phyloP scores from a whole-genome alignment of 1,140 invertebrate genomes.

The Dolichoris vasculosae region DNA sequence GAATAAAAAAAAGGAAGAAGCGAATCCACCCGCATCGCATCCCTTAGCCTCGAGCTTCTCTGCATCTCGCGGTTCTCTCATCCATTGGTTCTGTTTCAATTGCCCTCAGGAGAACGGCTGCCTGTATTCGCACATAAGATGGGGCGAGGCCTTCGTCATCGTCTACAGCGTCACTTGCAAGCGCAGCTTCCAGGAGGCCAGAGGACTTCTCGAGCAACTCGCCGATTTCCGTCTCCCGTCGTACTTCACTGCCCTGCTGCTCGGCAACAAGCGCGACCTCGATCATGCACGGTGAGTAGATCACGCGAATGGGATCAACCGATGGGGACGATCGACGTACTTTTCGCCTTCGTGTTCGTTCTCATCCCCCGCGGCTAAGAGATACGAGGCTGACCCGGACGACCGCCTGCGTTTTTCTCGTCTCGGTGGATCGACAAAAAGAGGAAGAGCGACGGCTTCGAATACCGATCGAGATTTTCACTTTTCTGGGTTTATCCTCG shows the following conservation, averaged over 20 bases:
- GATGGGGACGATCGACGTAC: background rate
- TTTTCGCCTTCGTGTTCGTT: background rate
- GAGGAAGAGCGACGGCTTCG: too few species aligned
- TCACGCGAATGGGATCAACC: background rate
- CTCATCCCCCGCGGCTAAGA: background rate
- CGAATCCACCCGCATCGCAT: background rate
- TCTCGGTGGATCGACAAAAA: background rate
- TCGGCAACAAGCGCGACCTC: conserved; percentile 89
- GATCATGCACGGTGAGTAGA: conserved; percentile 83
- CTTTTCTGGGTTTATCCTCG: too few species aligned
- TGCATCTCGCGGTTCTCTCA: background rate
- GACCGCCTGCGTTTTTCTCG: too few species aligned
- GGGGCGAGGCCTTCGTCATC: conserved; percentile 89
- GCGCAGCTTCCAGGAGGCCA: conserved; percentile 83
- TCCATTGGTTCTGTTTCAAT: background rate
- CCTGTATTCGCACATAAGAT: conserved; percentile 84
- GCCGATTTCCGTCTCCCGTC: conserved; percentile 80
- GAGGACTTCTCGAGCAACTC: conserved; percentile 82
- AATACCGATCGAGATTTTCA: too few species aligned
- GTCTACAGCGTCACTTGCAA: conserved; percentile 89
- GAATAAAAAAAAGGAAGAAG: too few species aligned
- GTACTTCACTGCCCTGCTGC: conserved; percentile 83
- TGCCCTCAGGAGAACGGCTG: conserved; percentile 79
- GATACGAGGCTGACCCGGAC: too few species aligned
- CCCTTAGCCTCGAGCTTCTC: background rate